Conservation (phyloP, 2,113 vertebrate genomes). For the Neopipo cinnamomea region DNA sequence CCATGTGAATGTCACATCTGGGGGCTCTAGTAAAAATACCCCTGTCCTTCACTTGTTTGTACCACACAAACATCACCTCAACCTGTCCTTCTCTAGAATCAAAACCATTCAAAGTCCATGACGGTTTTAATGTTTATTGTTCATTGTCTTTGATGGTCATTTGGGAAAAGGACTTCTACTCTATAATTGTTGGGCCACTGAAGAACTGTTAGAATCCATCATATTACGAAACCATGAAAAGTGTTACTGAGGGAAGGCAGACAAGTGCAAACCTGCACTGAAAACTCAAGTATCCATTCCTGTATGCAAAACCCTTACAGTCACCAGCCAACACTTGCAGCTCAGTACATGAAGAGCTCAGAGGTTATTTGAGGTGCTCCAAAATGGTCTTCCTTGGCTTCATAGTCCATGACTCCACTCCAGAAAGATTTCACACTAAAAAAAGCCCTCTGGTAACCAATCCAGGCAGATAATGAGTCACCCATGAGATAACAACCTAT, state of each 20-base stretch:
- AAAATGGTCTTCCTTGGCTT: constrained; percentile 30
- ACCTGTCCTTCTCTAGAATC: neutral
- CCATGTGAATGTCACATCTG: neutral
- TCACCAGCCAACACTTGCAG: neutral
- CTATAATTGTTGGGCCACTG: neutral
- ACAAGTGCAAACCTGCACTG: constrained; percentile 1
- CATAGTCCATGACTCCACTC: neutral
- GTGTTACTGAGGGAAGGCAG: neutral
- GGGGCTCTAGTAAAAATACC: neutral
- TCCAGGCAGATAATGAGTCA: constrained; percentile 9
- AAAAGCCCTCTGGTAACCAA: constrained; percentile 28
- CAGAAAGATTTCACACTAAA: constrained; percentile 13
- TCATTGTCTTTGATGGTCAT: neutral
- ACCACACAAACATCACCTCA: neutral
- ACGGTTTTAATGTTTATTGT: neutral
- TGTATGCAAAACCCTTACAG: neutral
- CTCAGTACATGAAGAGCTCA: constrained; percentile 2
- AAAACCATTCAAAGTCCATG: neutral
- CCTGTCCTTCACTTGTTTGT: neutral
- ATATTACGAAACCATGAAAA: neutral
- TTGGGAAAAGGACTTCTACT: neutral
- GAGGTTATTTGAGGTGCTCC: constrained; percentile 49
- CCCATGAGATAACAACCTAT: neutral
- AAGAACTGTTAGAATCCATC: neutral
- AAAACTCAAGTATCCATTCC: neutral